phyloP scores from a whole-genome alignment of 1,140 invertebrate genomes.

The Doryteuthis pealeii region DNA sequence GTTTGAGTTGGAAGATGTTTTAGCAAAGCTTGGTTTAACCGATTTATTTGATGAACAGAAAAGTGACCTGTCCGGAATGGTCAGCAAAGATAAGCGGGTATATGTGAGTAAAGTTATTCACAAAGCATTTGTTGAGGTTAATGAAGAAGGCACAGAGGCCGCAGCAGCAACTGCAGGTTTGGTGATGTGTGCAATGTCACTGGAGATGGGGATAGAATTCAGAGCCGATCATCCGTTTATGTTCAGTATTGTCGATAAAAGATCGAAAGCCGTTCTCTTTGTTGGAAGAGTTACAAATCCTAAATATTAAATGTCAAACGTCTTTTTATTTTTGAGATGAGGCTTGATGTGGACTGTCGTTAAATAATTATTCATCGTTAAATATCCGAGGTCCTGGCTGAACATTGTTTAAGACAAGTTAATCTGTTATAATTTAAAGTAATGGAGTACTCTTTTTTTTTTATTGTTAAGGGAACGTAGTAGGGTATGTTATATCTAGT shows the following conservation, averaged over 20 bases:
- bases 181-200: conserved; percentile 25
- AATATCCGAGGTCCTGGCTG: too few species aligned
- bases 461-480: too few species aligned
- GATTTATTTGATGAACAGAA: conserved; percentile 66
- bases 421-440: too few species aligned
- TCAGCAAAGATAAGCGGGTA: conserved; percentile 7
- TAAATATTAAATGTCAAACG: too few species aligned
- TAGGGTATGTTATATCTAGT: too few species aligned
- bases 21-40: conserved; percentile 62
- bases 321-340: too few species aligned
- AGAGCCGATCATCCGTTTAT: conserved; percentile 75
- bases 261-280: conserved; percentile 29
- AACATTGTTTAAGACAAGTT: too few species aligned
- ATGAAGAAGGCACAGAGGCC: conserved; percentile 61
- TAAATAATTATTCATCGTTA: too few species aligned
- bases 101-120: conserved; percentile 49
- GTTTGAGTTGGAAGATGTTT: conserved; percentile 61
- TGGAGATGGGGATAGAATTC: conserved; percentile 56
- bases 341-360: too few species aligned
- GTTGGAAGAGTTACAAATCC: too few species aligned
- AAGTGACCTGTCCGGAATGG: conserved; percentile 67
- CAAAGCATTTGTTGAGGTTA: conserved; percentile 58
- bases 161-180: conserved; percentile 55
- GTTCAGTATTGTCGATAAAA: conserved; percentile 72
- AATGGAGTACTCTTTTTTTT: too few species aligned